Conservation (phyloP, 2,888 invertebrate species). For the Zygothrica quintamaculata region DNA sequence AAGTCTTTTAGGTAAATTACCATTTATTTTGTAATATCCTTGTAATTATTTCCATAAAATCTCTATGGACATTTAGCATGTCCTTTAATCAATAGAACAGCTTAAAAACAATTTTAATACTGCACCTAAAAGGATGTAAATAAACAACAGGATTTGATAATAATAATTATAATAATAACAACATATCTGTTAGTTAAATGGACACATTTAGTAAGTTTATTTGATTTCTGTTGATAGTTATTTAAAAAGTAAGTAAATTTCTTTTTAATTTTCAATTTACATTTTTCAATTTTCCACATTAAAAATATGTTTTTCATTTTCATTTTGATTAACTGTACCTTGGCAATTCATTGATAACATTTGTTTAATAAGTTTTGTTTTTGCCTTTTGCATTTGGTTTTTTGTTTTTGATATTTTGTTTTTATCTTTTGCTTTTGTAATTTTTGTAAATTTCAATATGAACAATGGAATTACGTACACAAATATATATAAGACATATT, state of each 20-base stretch:
- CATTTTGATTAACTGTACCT: conserved; percentile 34
- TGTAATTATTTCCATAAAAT: no score
- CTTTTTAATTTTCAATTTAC: conserved; percentile 18
- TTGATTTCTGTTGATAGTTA: conserved; percentile 42
- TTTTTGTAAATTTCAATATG: conserved; percentile 28
- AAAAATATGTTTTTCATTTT: conserved; percentile 19
- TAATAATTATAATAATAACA: no score
- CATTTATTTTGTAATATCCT: no score
- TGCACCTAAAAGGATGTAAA: no score
- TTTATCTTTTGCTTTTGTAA: conserved; percentile 28
- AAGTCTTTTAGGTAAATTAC: no score
- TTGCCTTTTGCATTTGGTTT: conserved; percentile 17
- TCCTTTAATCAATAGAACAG: no score
- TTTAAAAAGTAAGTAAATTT: conserved; percentile 51
- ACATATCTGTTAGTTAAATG: conserved; percentile 57
- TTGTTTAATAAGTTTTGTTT: no score
- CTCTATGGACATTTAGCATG: no score
- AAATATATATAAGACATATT: conserved; percentile 65
- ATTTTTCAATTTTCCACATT: no score
- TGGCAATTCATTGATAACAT: conserved; percentile 10
- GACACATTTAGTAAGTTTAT: conserved; percentile 73
- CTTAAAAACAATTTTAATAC: no score
- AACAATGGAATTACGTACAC: conserved; percentile 77
- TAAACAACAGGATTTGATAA: no score
- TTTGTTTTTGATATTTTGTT: no score